Evolutionary conservation across 1,140 invertebrate genomes (phyloP).

Genomic region (Orchesella cincta): DNA sequence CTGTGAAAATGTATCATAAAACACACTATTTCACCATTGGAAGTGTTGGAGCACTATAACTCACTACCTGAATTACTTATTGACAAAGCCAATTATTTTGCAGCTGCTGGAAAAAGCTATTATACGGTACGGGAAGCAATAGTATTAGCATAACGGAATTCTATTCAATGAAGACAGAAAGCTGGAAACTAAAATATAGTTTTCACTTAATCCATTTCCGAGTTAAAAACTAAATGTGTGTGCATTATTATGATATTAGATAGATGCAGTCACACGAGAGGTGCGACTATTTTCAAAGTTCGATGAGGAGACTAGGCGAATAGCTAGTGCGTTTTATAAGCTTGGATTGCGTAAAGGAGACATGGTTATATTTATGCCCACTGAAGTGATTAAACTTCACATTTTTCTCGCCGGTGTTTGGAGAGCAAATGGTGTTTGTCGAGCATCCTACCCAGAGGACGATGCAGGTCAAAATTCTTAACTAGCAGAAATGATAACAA

Average conservation of each 20-base stretch:
- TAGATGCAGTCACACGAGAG: background rate
- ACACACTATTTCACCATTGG: too few relatives aligned
- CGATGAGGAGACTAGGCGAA: slow-evolving; percentile 9
- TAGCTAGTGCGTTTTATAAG: slow-evolving; percentile 34
- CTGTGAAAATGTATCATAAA: too few relatives aligned
- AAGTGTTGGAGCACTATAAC: background rate
- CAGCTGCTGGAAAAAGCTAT: background rate
- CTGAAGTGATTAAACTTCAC: slow-evolving; percentile 21
- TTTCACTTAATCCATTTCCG: background rate
- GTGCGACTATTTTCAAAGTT: background rate
- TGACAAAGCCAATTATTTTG: background rate
- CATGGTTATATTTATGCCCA: background rate
- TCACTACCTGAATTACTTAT: background rate
- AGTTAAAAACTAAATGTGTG: background rate
- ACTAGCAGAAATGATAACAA: background rate
- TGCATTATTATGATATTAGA: background rate
- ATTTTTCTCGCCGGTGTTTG: slow-evolving; percentile 35
- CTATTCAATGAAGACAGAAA: too few relatives aligned
- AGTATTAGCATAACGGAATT: too few relatives aligned
- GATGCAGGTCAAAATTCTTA: slow-evolving; percentile 27
- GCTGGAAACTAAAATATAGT: too few relatives aligned
- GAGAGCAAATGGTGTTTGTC: slow-evolving; percentile 30
- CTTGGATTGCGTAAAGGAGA: slow-evolving; percentile 33
- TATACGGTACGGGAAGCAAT: too few relatives aligned
- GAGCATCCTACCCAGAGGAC: slow-evolving; percentile 37